Evolutionary conservation across 2,888 invertebrate genomes (phyloP).

Genomic region (Sinohyriopsis cumingii): DNA sequence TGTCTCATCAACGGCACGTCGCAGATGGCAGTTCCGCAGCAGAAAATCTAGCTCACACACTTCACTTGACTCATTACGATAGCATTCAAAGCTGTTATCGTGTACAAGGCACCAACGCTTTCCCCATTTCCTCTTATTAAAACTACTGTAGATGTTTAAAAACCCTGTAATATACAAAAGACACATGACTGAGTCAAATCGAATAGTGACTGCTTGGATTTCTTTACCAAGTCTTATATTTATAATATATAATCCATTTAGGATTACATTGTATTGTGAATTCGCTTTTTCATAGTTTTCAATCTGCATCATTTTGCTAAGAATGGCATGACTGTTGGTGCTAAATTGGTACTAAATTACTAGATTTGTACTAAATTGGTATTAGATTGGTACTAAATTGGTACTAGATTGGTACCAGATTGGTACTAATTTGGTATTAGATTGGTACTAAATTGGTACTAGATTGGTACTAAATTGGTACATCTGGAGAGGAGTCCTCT

Average conservation of each 20-base stretch:
- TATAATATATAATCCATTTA: background rate
- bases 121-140: conserved; percentile 61
- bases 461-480: too few relatives aligned
- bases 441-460: too few relatives aligned
- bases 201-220: background rate
- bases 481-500: too few relatives aligned
- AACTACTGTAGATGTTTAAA: conserved; percentile 60
- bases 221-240: conserved; percentile 4
- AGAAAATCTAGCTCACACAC: conserved; percentile 58
- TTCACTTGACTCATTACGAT: conserved; percentile 42
- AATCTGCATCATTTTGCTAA: too few relatives aligned
- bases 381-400: too few relatives aligned
- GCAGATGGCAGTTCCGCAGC: conserved; percentile 49
- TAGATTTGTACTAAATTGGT: too few relatives aligned
- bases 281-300: too few relatives aligned
- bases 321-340: too few relatives aligned
- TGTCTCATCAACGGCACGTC: conserved; percentile 55
- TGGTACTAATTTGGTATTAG: too few relatives aligned
- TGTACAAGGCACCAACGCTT: conserved; percentile 59
- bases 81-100: conserved; percentile 61
- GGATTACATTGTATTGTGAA: too few relatives aligned
- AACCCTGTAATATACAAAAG: conserved; percentile 41
- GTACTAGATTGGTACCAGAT: too few relatives aligned
- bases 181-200: background rate
- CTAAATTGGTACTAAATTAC: too few relatives aligned